Conservation (phyloP, 2,113 vertebrate genomes). For the Mirounga angustirostris region DNA sequence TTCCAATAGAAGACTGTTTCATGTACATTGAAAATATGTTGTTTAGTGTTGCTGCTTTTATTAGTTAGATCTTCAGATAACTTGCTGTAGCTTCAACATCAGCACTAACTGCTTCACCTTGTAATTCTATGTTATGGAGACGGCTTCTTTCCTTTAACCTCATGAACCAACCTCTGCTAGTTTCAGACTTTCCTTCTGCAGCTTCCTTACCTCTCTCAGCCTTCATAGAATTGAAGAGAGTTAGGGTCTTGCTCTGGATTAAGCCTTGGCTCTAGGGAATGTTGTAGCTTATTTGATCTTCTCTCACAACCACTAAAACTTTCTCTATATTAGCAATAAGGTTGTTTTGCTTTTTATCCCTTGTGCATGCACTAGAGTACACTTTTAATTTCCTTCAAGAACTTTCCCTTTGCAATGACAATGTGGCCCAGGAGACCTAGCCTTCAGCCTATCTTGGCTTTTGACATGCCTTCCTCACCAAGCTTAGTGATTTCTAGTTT, state of each 20-base stretch:
- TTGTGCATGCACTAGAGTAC: background rate
- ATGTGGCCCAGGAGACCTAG: background rate
- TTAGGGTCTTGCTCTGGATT: background rate
- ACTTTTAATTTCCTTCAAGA: background rate
- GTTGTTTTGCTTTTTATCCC: background rate
- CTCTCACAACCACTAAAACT: background rate
- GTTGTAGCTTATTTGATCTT: background rate
- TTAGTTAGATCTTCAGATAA: background rate
- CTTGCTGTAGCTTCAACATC: background rate
- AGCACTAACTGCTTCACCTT: background rate
- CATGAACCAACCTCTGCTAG: background rate
- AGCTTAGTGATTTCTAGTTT: background rate
- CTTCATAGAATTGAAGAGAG: background rate
- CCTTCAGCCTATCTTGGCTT: background rate
- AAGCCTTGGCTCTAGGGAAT: background rate
- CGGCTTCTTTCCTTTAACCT: too few relatives aligned
- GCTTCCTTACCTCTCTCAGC: background rate
- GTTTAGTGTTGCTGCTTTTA: background rate
- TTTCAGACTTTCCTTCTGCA: background rate
- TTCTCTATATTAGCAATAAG: background rate
- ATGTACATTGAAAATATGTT: background rate
- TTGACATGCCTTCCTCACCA: background rate
- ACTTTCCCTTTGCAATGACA: background rate
- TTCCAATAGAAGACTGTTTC: background rate
- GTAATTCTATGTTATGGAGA: background rate